Percentiles rank a stretch among this genome's conserved stretches.
Conservation (phyloP, 1,140 invertebrate species). For the Drosophila elegans region DNA sequence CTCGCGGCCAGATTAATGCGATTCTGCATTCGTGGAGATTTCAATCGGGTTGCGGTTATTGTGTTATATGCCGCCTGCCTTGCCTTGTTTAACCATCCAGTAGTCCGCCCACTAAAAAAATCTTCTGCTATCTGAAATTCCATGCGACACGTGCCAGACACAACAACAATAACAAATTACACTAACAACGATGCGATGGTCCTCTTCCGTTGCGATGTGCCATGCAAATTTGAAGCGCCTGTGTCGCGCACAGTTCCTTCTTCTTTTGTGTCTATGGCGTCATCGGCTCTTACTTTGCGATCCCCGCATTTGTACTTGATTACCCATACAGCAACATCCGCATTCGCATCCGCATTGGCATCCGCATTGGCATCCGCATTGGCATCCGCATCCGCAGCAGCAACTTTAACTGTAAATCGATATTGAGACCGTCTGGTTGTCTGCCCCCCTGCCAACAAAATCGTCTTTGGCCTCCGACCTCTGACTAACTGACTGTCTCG, state of each 20-base stretch:
- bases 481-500: constrained; percentile 20
- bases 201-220: constrained; percentile 6
- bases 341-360: constrained; percentile 17
- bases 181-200: constrained; percentile 46
- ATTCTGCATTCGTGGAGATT: constrained; percentile 23
- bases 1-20: constrained; percentile 29
- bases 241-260: constrained; percentile 22
- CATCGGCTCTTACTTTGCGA: constrained; percentile 18
- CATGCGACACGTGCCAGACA: constrained; percentile 74
- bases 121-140: constrained; percentile 59
- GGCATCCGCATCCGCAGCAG: constrained; percentile 23
- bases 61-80: constrained; percentile 24
- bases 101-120: constrained; percentile 23
- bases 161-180: constrained; percentile 55
- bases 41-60: constrained; percentile 63
- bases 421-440: constrained; percentile 40
- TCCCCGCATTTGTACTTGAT: constrained; percentile 56
- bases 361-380: constrained; percentile 6
- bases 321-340: constrained; percentile 40
- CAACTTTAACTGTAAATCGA: constrained; percentile 70
- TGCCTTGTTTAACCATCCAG: not conserved
- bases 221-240: constrained; percentile 49
- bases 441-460: constrained; percentile 7
- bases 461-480: constrained; percentile 15
- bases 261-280: constrained; percentile 36